Evolutionary conservation across 64 coral and sea anemone genomes (phyloP), one percentile per base, ranked within the genome.

Genomic region (Montipora sp.): DNA sequence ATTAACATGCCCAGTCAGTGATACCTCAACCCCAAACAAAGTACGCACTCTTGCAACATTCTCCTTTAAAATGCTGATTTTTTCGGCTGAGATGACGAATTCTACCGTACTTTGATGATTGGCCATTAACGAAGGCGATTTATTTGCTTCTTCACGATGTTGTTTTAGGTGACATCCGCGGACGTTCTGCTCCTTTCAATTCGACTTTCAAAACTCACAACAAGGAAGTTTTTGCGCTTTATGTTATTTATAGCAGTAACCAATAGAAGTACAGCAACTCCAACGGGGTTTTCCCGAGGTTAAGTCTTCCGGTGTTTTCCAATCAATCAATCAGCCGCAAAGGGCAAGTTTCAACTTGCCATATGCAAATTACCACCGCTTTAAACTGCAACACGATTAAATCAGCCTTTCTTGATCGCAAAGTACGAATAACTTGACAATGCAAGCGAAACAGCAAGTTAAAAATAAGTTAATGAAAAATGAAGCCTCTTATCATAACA

Each of bases 251-350:
- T 63, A 63, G 14, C 60, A 14, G 8, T 48, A 47, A 45, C 82
- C 82, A 85, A 85, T 85, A 46, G 47, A 10, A 22, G 2, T 1
- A 7, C 61, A 48, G 14, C 3, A 69, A 6, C 13, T 0, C 3
- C 45, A 71, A 16, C 9, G 81, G 82, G 82, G 82, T 85, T 83
- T 85, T 63, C 82, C 82, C 82, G 46, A n/a, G 36, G 19, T 50
- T 71, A 85, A 69, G 45, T 47, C 82, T 85, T 85, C 82, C 82
- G 61, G 43, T 72, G 45, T 85, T 15, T 76, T 2, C 3, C 14
- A 12, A 44, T 45, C 2, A 14, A 76, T 7, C 3, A 13, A 36
- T 36, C n/a, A 9, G 16, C 71, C 16, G 8, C 16, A 45, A 75
- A 45, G 27, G 55, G 8, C 63, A 84, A 70, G 65, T 72, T 85